A percentile compares a stretch with the other conserved stretches of the same genome.
These are phyloP conservation scores for Philotrypesis tridentata DNA, from an alignment of 1,140 invertebrate species.

Conservation along the genomic window DNA sequence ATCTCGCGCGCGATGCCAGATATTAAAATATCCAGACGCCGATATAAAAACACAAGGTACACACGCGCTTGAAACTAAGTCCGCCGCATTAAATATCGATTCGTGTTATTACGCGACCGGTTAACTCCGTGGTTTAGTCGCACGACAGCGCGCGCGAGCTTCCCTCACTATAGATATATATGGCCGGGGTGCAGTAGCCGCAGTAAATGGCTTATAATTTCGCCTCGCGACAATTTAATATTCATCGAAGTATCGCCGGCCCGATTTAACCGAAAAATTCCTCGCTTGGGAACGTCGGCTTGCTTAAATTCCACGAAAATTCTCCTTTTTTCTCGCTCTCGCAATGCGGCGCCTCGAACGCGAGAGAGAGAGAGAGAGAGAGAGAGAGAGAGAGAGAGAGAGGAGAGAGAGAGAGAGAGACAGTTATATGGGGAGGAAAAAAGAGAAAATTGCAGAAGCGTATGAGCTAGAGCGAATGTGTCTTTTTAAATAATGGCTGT, in stretches of 20 bases:
- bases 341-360: no score
- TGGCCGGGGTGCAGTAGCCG: neutral
- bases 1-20: neutral
- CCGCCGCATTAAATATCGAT: slow-evolving; percentile 39
- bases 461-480: no score
- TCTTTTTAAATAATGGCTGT: no score
- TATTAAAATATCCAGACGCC: slow-evolving; percentile 23
- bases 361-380: no score
- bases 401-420: no score
- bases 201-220: slow-evolving; percentile 17
- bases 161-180: no score
- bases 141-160: neutral
- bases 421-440: no score
- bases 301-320: neutral
- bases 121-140: slow-evolving; percentile 22
- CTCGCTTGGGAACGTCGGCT: no score
- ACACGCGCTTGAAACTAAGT: slow-evolving; percentile 31
- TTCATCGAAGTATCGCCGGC: slow-evolving; percentile 13
- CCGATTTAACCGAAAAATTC: neutral
- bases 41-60: slow-evolving; percentile 21
- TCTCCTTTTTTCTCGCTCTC: neutral
- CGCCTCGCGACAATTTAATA: slow-evolving; percentile 1
- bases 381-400: no score
- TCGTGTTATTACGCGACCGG: slow-evolving; percentile 22
- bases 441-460: no score